Evolutionary conservation across 2,113 vertebrate species (phyloP), one percentile per base, ranked within the genome.

Genomic region (Albula glossodonta): DNA sequence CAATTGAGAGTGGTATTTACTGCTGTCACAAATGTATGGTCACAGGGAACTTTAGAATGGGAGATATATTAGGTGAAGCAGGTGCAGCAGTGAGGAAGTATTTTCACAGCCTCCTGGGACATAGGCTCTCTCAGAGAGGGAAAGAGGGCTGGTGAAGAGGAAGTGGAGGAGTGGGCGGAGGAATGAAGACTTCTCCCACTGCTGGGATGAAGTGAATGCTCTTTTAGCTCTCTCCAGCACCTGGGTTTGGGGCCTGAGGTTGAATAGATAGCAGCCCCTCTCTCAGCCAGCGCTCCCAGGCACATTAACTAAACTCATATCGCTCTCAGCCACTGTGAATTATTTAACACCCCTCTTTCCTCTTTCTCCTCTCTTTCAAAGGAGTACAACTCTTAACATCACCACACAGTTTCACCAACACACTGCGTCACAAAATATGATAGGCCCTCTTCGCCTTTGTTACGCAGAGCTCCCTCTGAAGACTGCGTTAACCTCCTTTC

Each of bases 271-370:
- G 94, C 93, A 94, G 93, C 91, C 90, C 89, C 89, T 94, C 92
- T 95, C 93, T 93, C 91, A 94, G 94, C 92, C 90, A 86, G 88
- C 13, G 94, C 95, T 95, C 93, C 94, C 91, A 94, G 95, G 94
- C 94, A 95, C 95, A 96, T 96, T 95, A 96, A 94, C 93, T 95
- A 95, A 96, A 96, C 94, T 96, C 93, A 96, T 94, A 95, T 93
- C 91, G 95, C 94, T 95, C 95, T 95, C 93, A 95, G 95, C 94
- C 91, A 94, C 89, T 88, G 94, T 96, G 92, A 94, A 95, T 96
- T 95, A 96, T 96, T 96, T 91, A 96, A 84, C 88, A 57, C 50
- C 77, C 8, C 82, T 87, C 87, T 50, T 88, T 66, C 52, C 22
- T 17, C 11, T 51, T 78, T 57, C 52, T 25, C 51, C 48, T 83